Conservation (phyloP, 2,113 vertebrate genomes). For the Anolis sagrei region DNA sequence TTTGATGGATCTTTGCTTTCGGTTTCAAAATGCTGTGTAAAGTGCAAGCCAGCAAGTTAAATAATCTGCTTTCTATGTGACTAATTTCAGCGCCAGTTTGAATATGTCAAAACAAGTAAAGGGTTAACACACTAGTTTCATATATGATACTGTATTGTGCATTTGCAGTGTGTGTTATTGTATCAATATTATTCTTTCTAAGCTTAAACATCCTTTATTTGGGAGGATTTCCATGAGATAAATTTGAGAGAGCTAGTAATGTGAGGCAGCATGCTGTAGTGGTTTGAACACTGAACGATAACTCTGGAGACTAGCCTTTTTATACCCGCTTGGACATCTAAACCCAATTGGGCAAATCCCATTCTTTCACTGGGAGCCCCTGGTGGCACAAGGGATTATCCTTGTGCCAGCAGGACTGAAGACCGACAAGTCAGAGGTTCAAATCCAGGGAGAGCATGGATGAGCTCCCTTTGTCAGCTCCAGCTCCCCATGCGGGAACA, state of each 20-base stretch:
- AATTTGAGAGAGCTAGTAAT: background rate
- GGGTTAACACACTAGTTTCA: background rate
- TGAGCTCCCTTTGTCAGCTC: too few relatives aligned
- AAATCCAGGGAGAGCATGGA: too few relatives aligned
- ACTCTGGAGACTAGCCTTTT: too few relatives aligned
- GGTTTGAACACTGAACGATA: too few relatives aligned
- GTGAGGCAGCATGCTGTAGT: background rate
- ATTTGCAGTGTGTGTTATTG: background rate
- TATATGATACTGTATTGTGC: background rate
- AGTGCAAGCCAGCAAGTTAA: conserved; percentile 24
- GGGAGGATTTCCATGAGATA: background rate
- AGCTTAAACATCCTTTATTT: background rate
- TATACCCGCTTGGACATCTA: too few relatives aligned
- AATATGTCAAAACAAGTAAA: conserved; percentile 24
- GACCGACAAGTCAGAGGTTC: too few relatives aligned
- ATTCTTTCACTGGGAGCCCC: too few relatives aligned
- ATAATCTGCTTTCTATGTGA: conserved; percentile 25
- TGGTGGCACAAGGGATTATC: too few relatives aligned
- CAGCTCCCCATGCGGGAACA: too few relatives aligned
- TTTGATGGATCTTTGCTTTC: conserved; percentile 1
- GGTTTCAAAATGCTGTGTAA: conserved; percentile 15
- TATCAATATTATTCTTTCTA: background rate
- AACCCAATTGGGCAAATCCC: too few relatives aligned
- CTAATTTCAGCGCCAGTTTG: conserved; percentile 22
- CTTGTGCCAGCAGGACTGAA: too few relatives aligned